A percentile compares a stretch with the other conserved stretches of the same genome.
These are phyloP conservation scores for Dromiciops gliroides DNA, from an alignment of 2,113 vertebrate species.

Conservation along the genomic window DNA sequence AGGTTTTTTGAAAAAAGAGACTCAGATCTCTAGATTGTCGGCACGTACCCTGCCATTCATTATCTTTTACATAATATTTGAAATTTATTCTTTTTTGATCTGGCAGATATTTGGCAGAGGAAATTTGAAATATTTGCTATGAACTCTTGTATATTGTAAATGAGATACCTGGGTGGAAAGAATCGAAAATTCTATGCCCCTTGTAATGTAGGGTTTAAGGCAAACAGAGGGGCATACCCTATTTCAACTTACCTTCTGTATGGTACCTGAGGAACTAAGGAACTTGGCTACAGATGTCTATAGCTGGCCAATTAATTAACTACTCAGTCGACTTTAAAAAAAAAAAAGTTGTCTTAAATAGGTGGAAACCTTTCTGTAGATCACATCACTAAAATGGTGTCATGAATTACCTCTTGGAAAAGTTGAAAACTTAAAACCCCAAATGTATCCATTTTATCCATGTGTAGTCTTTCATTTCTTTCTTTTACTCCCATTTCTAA, in stretches of 20 bases:
- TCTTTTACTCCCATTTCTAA: neutral
- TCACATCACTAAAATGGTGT: neutral
- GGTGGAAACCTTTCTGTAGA: neutral
- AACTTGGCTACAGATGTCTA: neutral
- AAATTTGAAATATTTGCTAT: neutral
- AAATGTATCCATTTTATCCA: neutral
- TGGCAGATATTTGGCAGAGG: neutral
- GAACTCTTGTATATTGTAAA: neutral
- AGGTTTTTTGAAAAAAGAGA: neutral
- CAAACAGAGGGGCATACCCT: neutral
- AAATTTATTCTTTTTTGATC: neutral
- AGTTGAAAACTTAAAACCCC: too few species aligned
- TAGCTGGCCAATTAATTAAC: neutral
- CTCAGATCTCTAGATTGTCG: neutral
- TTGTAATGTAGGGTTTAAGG: too few species aligned
- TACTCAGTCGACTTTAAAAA: neutral
- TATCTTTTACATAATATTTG: neutral
- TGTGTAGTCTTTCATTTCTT: neutral
- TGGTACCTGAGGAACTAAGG: neutral
- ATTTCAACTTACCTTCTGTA: neutral
- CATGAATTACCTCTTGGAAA: neutral
- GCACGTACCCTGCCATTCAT: accelerated
- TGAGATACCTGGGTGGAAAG: neutral
- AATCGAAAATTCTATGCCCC: neutral
- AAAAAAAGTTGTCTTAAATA: neutral